phyloP scores from a whole-genome alignment of 1,140 invertebrate species.

The Pomacea maculata region DNA sequence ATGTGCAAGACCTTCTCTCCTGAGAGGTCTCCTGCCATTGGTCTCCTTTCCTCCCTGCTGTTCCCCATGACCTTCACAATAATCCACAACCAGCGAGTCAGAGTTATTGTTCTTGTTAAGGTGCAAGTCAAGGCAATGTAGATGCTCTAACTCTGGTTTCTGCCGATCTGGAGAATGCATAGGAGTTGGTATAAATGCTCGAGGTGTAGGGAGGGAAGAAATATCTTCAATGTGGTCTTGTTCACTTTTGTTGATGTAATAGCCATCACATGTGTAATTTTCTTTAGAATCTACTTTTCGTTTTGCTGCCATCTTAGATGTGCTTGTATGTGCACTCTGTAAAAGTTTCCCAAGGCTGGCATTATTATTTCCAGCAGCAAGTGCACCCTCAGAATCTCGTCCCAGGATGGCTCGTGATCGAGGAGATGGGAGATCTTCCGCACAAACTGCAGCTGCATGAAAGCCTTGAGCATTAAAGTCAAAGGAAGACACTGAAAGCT shows the following conservation, averaged over 20 bases:
- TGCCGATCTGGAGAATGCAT: background rate
- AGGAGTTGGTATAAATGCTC: background rate
- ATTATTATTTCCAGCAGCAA: background rate
- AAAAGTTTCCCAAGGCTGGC: background rate
- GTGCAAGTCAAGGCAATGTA: background rate
- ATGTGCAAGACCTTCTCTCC: background rate
- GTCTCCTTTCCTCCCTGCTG: background rate
- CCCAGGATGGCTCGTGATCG: background rate
- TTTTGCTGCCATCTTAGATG: background rate
- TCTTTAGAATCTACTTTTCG: background rate
- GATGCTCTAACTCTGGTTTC: background rate
- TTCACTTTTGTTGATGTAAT: conserved; percentile 12
- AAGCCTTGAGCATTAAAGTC: background rate
- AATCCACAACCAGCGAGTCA: background rate
- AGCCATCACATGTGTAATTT: conserved; percentile 10
- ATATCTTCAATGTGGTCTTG: background rate
- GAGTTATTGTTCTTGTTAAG: conserved; percentile 18
- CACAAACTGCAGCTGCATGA: background rate
- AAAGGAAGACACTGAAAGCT: background rate
- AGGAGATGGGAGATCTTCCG: background rate
- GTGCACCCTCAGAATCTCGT: background rate
- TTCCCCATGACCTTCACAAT: background rate
- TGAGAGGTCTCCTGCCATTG: background rate
- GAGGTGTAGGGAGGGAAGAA: background rate
- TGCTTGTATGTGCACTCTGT: background rate